Base-by-base conservation (phyloP, 2,113 vertebrate genomes). In the Lagopus leucura region DNA sequence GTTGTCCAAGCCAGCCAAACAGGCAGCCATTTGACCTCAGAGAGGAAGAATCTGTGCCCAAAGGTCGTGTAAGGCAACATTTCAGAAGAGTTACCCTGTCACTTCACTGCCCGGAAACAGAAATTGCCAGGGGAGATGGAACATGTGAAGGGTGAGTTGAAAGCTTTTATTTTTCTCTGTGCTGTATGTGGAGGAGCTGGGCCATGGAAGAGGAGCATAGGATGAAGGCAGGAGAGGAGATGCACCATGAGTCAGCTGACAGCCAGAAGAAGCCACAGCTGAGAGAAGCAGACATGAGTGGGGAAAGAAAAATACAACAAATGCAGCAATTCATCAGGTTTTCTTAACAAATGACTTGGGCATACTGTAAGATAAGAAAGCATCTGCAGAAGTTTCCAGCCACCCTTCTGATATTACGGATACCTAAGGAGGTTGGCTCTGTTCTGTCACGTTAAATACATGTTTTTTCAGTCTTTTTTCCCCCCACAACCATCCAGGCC, bases 1-100 rank as follows among this genome's bases (percentile, higher is more conserved):
- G 47, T 22, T 88, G 72, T 72, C 79, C 13, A 88, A 77, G 76
- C 67, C 61, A 75, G 78, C 88, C 79, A 88, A 95, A 48, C 47
- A 79, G 79, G 83, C 12, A 38, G 4, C 13, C 36, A 38, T 18
- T 69, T 27, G 72, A 73, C 47, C 19, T 40, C 38, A 2, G 75
- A 45, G 32, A 81, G 43, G 38, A 65, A 91, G 89, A 52, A 32
- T 27, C 78, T 30, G 72, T 38, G 67, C 58, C 6, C 58, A 61
- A 69, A 69, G 91, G 79, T 85, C 88, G 61, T 13, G n/a, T 8
- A 36, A 88, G 79, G 86, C 65, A 71, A 91, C 1, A 1, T 16
- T 61, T 32, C 58, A 32, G 34, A 52, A 45, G 20, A 40, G 50
- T 40, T n/a, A 42, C 24, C 22, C 78, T 82, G 69, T 45, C 13